Base-by-base conservation (phyloP, 2,888 invertebrate genomes). In the Lacanobia wlatinum region DNA sequence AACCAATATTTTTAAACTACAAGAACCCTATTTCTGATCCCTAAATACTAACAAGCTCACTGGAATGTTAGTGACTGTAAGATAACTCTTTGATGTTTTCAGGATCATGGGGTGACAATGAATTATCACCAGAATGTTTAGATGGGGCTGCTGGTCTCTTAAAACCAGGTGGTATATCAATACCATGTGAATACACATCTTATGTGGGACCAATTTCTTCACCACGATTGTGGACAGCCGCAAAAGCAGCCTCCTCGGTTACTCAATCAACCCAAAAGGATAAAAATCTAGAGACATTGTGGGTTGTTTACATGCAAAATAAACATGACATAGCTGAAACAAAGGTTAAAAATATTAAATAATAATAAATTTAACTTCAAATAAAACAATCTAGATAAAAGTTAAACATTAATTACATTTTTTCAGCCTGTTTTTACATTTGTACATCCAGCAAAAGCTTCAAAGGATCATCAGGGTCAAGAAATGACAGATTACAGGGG, bases 21-120 rank as follows among this genome's bases (percentile, higher is more conserved):
- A 48, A 56, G n/a, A 8, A 38, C 38, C 16, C 38, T 40, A 48
- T 65, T 21, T 55, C 14, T 38, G 9, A 46, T 61, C 10, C 9
- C 21, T 43, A 52, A 18, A 48, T n/a, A 21, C 2, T 52, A 9
- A 12, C 7, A 21, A 60, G 21, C 14, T 52, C 8, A 23, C 18
- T 67, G 8, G 12, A 38, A 23, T 53, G 1, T 14, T 40, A 21
- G 2, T 43, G 48, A 28, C 14, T 53, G 38, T 53, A 23, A 58
- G 2, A 46, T 28, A 43, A 56, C 6, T 9, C 0, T 16, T 52
- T 38, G 10, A 52, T 62, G 43, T 74, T 59, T 88, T 86, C 84
- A 97, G 97, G 98, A 0, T 99, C 99, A 2, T 99, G 99, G 96
- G 99, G 99, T 28, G 99, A 99, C 92, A 99, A 99, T 92, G 99